Conservation (phyloP, 2,888 invertebrate species). For the Sylvicola cinctus region DNA sequence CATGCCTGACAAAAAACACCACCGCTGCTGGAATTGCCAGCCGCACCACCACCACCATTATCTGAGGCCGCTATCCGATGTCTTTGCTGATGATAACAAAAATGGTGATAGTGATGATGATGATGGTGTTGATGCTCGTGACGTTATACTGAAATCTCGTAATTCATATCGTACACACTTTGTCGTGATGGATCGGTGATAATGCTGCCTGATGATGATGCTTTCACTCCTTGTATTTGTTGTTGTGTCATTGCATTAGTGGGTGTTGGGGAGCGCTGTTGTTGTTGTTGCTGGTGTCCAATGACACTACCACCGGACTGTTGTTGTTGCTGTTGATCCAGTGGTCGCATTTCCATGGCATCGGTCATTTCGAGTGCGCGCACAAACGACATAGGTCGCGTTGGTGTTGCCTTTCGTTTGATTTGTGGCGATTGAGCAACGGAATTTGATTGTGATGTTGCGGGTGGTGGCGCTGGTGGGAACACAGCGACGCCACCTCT, state of each 20-base stretch:
- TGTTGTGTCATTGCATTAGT: constrained; percentile 8
- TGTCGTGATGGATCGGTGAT: constrained; percentile 60
- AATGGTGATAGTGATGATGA: too few relatives aligned
- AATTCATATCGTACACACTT: constrained; percentile 86
- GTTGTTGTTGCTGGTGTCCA: constrained; percentile 11
- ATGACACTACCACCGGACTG: neutral
- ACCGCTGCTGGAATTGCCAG: too few relatives aligned
- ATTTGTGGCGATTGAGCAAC: constrained; percentile 37
- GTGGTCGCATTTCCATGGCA: constrained; percentile 55
- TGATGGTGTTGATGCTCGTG: too few relatives aligned
- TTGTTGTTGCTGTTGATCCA: constrained; percentile 12
- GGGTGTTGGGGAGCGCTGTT: constrained; percentile 7
- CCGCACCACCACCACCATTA: too few relatives aligned
- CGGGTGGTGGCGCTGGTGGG: constrained; percentile 34
- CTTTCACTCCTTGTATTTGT: constrained; percentile 12
- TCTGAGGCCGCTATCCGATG: too few relatives aligned
- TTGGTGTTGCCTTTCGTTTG: constrained; percentile 31
- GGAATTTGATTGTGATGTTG: constrained; percentile 24
- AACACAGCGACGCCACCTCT: constrained; percentile 49
- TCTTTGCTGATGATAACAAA: too few relatives aligned
- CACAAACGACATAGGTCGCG: constrained; percentile 71
- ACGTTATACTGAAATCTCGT: constrained; percentile 81
- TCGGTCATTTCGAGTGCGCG: constrained; percentile 79
- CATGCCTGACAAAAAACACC: too few relatives aligned
- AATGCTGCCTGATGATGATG: constrained; percentile 19